Base-by-base conservation (phyloP, 1,140 invertebrate species). In the Amphibalanus amphitrite region DNA sequence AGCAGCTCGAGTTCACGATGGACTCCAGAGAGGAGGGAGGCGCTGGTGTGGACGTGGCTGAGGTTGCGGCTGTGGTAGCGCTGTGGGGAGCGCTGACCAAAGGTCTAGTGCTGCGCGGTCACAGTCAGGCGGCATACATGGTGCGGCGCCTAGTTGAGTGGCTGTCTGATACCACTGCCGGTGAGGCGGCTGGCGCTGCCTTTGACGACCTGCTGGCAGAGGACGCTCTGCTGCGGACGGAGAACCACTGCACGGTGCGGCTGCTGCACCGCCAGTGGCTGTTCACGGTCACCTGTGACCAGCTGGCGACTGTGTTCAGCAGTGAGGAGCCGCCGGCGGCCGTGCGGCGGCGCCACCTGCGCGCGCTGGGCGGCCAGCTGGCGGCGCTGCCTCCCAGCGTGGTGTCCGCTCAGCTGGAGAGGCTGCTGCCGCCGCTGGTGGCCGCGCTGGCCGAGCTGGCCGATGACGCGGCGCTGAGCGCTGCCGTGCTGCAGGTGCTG, bases 211-310 rank as follows among this genome's bases (percentile, higher is more conserved):
- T 67, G 65, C n/a, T 67, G n/a, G 15, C 65, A 4, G 65, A 67
- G n/a, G 65, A 67, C 28, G n/a, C 20, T n/a, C 26, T 67, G 65
- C n/a, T 67, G 26, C 8, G 8, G n/a, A 25, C 65, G 3, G 65
- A 26, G 26, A 67, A 67, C 28, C 65, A 67, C 28, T 67, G 65
- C 28, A 10, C 10, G 6, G 65, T 67, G 8, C 65, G 65, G 3
- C 28, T 67, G 65, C 28, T 67, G 26, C 28, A 67, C 65, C n/a
- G 65, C 1, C 65, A 67, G 65, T 67, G 65, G 65, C n/a, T 67
- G 0, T 67, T 67, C 28, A 28, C 26, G n/a, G 65, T 67, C 28
- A 28, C 28, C 8, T 67, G 65, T 10, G 26, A 26, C 23, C 65
- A 25, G 23, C n/a, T 67, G n/a, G 65, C 65, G 65, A 3, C 23